Base-by-base conservation (phyloP, 1,140 invertebrate species). In the Delia radicum region DNA sequence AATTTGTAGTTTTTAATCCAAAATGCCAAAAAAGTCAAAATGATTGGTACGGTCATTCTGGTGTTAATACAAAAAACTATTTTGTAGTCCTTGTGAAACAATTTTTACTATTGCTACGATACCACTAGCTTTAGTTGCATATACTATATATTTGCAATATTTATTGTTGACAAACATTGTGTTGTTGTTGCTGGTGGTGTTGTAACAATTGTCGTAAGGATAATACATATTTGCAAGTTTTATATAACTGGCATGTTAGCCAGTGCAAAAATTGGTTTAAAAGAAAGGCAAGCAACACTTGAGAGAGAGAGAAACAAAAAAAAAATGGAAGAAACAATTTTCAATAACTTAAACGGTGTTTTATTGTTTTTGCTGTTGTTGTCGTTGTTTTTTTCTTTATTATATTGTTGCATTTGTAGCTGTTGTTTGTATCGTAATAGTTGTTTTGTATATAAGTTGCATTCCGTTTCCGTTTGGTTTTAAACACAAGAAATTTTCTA, bases 91-190 rank as follows among this genome's bases (percentile, higher is more conserved):
- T n/a, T n/a, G n/a, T n/a, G n/a, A n/a, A n/a, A n/a, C n/a, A n/a
- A n/a, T n/a, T n/a, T n/a, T n/a, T n/a, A n/a, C n/a, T n/a, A n/a
- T n/a, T n/a, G n/a, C n/a, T n/a, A n/a, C n/a, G n/a, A n/a, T n/a
- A n/a, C n/a, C n/a, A n/a, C n/a, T n/a, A n/a, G n/a, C n/a, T n/a
- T n/a, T n/a, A n/a, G n/a, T n/a, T n/a, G n/a, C n/a, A n/a, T n/a
- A n/a, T n/a, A n/a, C n/a, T n/a, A n/a, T n/a, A n/a, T n/a, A n/a
- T n/a, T n/a, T 33, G 21, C 65, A 33, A 69, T 69, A 69, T 33
- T 69, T 69, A 33, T 69, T 10, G 65, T 69, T 69, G 65, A 69
- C 65, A 69, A n/a, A 69, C 65, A 69, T 69, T 69, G 62, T 63
- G 62, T 24, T 62, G 21, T 24, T 63, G 65, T 21, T 31, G 15